These are phyloP conservation scores for Drosophila subquinaria DNA, from an alignment of 2,888 invertebrate species.

Conservation along the genomic window DNA sequence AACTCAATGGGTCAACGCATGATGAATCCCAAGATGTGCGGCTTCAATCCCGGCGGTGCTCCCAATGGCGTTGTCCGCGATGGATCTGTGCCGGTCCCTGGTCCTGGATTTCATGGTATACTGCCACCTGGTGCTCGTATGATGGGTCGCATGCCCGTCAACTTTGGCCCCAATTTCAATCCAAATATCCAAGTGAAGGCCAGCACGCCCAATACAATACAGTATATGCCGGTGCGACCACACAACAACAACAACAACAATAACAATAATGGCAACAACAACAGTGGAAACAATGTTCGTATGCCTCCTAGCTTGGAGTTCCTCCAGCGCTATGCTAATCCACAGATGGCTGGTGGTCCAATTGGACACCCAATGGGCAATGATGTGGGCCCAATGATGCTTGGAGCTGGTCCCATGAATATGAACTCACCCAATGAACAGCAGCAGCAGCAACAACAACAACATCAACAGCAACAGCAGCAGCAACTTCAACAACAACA, in stretches of 20 bases:
- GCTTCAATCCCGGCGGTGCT: slow-evolving; percentile 49
- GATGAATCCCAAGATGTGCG: slow-evolving; percentile 89
- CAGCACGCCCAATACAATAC: slow-evolving; percentile 98
- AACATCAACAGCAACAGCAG: slow-evolving; percentile 36
- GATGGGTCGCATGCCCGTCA: slow-evolving; percentile 89
- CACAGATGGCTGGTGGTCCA: slow-evolving; percentile 86
- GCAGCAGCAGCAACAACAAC: slow-evolving; percentile 47
- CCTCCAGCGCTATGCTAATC: slow-evolving; percentile 94
- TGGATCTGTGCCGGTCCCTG: slow-evolving; percentile 58
- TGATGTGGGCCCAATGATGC: slow-evolving; percentile 46
- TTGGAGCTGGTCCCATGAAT: slow-evolving; percentile 47
- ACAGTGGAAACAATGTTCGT: slow-evolving; percentile 87
- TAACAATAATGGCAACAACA: slow-evolving; percentile 33
- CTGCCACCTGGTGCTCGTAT: slow-evolving; percentile 86
- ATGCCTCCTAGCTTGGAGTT: slow-evolving; percentile 96
- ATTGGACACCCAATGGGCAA: slow-evolving; percentile 41
- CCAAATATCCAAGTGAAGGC: slow-evolving; percentile 96
- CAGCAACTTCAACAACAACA: slow-evolving; percentile 53
- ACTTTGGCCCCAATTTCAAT: slow-evolving; percentile 87
- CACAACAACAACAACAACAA: slow-evolving; percentile 87
- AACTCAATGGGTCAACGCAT: slow-evolving; percentile 86
- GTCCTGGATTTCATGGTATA: slow-evolving; percentile 72
- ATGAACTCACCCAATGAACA: slow-evolving; percentile 61
- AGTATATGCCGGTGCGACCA: slow-evolving; percentile 98
- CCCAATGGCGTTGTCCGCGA: slow-evolving; percentile 67